Percentiles rank a stretch among this genome's conserved stretches.
Evolutionary conservation across 1,140 invertebrate species (phyloP).

Genomic region (Philotrypesis tridentata): DNA sequence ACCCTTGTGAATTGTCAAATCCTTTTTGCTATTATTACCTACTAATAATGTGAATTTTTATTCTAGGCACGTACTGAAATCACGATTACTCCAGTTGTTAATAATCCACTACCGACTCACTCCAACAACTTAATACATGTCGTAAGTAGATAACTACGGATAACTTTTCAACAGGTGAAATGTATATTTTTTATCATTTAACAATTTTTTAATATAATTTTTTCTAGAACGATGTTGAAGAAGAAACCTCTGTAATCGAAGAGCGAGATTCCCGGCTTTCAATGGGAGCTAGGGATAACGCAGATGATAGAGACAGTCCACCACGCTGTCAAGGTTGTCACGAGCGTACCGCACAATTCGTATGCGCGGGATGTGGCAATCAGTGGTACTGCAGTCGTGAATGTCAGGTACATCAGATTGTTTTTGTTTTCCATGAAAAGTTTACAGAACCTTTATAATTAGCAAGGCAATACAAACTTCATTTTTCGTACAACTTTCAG

Average conservation of each 20-base stretch:
- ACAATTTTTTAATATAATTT: background rate
- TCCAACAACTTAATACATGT: slow-evolving; percentile 67
- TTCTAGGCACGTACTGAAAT: slow-evolving; percentile 74
- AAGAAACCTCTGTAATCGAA: slow-evolving; percentile 79
- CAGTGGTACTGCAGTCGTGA: slow-evolving; percentile 93
- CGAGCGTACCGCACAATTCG: slow-evolving; percentile 84
- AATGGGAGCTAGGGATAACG: slow-evolving; percentile 61
- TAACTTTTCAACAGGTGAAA: too few species aligned
- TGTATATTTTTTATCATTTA: too few species aligned
- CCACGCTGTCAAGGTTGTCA: slow-evolving; percentile 86
- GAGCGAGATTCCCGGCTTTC: slow-evolving; percentile 74
- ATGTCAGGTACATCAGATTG: slow-evolving; percentile 81
- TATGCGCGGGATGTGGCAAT: slow-evolving; percentile 89
- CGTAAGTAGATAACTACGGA: slow-evolving; percentile 64
- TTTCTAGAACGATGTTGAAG: slow-evolving; percentile 75
- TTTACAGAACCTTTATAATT: too few species aligned
- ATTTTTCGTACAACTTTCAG: slow-evolving; percentile 70
- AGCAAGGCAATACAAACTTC: too few species aligned
- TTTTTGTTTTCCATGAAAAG: background rate
- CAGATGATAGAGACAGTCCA: slow-evolving; percentile 69
- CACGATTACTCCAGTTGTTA: slow-evolving; percentile 75
- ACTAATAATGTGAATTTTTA: background rate
- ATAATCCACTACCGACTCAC: slow-evolving; percentile 64
- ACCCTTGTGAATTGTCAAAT: background rate
- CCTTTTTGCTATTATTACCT: background rate